These are phyloP conservation scores for Lacanobia wlatinum DNA, from an alignment of 2,888 invertebrate species.

Conservation along the genomic window DNA sequence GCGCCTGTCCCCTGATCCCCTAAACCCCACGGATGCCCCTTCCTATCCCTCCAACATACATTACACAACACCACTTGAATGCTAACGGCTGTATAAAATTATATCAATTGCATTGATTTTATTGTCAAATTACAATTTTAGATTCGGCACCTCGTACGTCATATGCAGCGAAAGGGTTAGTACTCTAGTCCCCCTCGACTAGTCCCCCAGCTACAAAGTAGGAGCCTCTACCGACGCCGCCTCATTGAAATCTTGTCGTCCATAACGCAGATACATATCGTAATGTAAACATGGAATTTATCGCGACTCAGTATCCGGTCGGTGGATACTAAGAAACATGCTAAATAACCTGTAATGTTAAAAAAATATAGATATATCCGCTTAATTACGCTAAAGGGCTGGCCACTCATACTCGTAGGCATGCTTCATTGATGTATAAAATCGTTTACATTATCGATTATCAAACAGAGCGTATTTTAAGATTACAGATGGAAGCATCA, in stretches of 20 bases:
- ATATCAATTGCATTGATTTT: slow-evolving; percentile 88
- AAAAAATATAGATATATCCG: slow-evolving; percentile 64
- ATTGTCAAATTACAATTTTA: slow-evolving; percentile 85
- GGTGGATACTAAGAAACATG: slow-evolving; percentile 79
- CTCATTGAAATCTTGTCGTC: slow-evolving; percentile 74
- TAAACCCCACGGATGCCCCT: slow-evolving; percentile 80
- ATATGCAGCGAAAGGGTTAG: slow-evolving; percentile 72
- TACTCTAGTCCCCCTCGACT: slow-evolving; percentile 34
- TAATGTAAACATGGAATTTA: slow-evolving; percentile 83
- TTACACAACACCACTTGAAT: slow-evolving; percentile 87
- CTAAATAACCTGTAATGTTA: slow-evolving; percentile 66
- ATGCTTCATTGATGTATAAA: slow-evolving; percentile 76
- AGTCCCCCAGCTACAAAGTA: slow-evolving; percentile 61
- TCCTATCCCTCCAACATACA: slow-evolving; percentile 84
- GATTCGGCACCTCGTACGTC: slow-evolving; percentile 82
- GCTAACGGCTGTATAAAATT: slow-evolving; percentile 87
- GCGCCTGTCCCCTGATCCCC: slow-evolving; percentile 84
- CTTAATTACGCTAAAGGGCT: slow-evolving; percentile 75
- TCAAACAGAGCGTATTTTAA: slow-evolving; percentile 75
- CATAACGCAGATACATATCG: slow-evolving; percentile 72
- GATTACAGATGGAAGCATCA: slow-evolving; percentile 74
- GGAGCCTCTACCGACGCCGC: slow-evolving; percentile 63
- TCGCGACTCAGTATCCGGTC: slow-evolving; percentile 78
- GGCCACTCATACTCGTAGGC: slow-evolving; percentile 65
- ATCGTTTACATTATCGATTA: slow-evolving; percentile 79